phyloP scores from a whole-genome alignment of 2,888 invertebrate species.

The Euphydryas editha region DNA sequence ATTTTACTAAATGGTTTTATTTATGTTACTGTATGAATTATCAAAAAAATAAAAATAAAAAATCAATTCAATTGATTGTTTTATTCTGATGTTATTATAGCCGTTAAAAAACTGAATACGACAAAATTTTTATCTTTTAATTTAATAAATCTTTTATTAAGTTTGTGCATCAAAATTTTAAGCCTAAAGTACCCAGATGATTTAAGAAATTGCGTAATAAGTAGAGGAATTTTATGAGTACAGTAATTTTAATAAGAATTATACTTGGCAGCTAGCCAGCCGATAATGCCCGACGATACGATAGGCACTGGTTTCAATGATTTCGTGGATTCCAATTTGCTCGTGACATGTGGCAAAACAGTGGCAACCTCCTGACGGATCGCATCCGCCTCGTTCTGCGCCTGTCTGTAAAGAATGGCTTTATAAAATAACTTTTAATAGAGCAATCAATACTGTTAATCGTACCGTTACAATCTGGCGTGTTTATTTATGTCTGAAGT shows the following conservation, averaged over 20 bases:
- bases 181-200: background rate
- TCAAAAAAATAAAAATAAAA: too few relatives aligned
- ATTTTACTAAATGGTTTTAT: background rate
- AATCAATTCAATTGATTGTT: too few relatives aligned
- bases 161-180: background rate
- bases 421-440: conserved; percentile 23
- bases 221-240: conserved; percentile 10
- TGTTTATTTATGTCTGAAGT: too few relatives aligned
- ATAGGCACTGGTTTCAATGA: conserved; percentile 70
- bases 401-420: conserved; percentile 49
- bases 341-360: conserved; percentile 50
- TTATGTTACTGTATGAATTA: too few relatives aligned
- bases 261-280: conserved; percentile 73
- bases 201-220: conserved; percentile 3
- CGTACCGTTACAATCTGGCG: background rate
- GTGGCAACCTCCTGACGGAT: conserved; percentile 57
- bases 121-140: background rate
- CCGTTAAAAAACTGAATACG: background rate
- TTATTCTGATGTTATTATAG: background rate
- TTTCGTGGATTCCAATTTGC: conserved; percentile 54
- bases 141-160: background rate
- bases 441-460: conserved; percentile 15
- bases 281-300: conserved; percentile 68
- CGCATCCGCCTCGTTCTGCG: conserved; percentile 54
- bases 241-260: conserved; percentile 30